Base-by-base conservation (phyloP, 1,140 invertebrate genomes). In the Drosophila ogumai region DNA sequence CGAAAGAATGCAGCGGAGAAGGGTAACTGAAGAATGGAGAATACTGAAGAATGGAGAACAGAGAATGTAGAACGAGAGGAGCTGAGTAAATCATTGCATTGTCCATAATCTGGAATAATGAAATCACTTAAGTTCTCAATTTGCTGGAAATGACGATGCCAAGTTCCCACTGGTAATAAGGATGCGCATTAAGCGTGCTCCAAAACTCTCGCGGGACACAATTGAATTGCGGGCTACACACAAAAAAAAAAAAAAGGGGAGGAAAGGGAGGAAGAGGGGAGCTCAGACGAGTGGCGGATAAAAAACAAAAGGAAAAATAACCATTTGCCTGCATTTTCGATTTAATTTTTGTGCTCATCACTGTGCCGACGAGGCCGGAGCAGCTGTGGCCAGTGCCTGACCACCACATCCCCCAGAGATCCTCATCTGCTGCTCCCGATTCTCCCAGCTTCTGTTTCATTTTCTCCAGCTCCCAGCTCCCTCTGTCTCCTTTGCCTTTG, bases 111-210 rank as follows among this genome's bases (percentile, higher is more conserved):
- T 82, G 79, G 75, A 82, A 90, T 90, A 90, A 90, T 91, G 86
- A 90, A 91, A 90, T 91, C 86, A 90, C 87, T 90, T 86, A 90
- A 90, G 76, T 90, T 90, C 82, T 74, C 86, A 91, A 90, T 91
- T 90, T 86, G 82, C 71, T 81, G 66, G 68, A 74, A 82, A 87
- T 87, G 81, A 78, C 71, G 69, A 56, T 66, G 69, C 56, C 58
- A 52, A 65, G 81, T 66, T 75, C 85, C 80, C 84, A 61, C 47
- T 85, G 85, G 85, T 81, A 90, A 88, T 90, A 88, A 88, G 85
- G 81, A 88, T 88, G 74, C 85, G 77, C 86, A 90, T 90, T 85
- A 88, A 85, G 74, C 78, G 77, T 72, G 78, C 72, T 84, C 58
- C 84, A 76, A 79, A 77, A 64, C 34, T 79, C 84, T 84, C 84